Percentiles rank a stretch among this genome's conserved stretches.
These are phyloP conservation scores for Synodontis membranacea DNA, from an alignment of 2,113 vertebrate species.

Conservation along the genomic window DNA sequence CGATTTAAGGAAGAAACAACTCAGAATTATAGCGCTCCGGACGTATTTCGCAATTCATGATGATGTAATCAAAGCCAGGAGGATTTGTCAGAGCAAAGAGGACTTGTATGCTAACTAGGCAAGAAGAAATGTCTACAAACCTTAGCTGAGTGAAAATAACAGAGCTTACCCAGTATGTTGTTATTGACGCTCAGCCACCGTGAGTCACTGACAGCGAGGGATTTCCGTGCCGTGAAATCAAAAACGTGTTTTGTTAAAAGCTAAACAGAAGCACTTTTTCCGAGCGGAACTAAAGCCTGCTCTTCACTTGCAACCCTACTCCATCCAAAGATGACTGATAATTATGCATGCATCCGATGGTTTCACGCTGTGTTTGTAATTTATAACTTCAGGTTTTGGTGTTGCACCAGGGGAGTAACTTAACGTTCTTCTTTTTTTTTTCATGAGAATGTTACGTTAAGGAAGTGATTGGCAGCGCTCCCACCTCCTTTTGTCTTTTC, in stretches of 20 bases:
- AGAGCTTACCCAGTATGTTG: neutral
- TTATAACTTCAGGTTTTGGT: neutral
- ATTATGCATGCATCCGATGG: neutral
- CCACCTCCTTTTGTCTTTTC: slow-evolving; percentile 10
- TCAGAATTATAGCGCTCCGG: neutral
- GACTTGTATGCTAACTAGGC: neutral
- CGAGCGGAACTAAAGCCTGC: neutral
- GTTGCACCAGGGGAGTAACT: neutral
- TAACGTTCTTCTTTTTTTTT: neutral
- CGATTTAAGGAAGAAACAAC: neutral
- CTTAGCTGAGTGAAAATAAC: neutral
- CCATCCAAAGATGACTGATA: neutral
- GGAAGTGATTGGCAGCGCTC: neutral
- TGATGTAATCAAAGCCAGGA: neutral
- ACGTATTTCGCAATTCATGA: neutral
- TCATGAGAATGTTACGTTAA: neutral
- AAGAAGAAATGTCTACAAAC: neutral
- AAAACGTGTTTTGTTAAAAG: neutral
- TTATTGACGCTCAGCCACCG: neutral
- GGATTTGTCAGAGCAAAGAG: too few relatives aligned
- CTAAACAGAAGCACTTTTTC: neutral
- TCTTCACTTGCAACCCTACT: neutral
- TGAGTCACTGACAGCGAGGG: neutral
- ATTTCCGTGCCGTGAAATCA: neutral
- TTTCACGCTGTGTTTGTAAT: neutral